Percentiles rank a stretch among this genome's conserved stretches.
Conservation (phyloP, 2,113 vertebrate species). For the Tricholaema leucomelas region DNA sequence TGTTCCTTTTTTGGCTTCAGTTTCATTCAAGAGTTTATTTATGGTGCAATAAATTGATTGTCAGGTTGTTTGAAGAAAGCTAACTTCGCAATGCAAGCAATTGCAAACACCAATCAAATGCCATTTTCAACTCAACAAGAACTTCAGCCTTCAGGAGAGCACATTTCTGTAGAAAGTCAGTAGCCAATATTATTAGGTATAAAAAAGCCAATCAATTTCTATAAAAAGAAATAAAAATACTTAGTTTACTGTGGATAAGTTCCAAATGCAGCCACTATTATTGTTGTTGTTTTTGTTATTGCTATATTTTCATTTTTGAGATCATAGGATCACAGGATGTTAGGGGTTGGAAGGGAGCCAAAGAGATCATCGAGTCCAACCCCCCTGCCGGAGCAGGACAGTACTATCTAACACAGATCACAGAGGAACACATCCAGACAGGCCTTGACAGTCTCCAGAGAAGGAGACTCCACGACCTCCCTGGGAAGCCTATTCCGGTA, state of each 20-base stretch:
- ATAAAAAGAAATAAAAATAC: neutral
- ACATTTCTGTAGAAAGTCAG: neutral
- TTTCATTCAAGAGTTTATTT: neutral
- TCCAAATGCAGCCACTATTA: neutral
- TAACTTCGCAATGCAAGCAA: neutral
- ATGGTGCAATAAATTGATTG: neutral
- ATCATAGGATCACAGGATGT: no score
- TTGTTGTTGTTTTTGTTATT: no score
- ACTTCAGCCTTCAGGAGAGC: neutral
- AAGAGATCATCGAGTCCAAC: no score
- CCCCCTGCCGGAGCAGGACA: no score
- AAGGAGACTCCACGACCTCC: no score
- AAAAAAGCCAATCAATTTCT: neutral
- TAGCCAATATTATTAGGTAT: neutral
- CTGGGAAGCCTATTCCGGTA: no score
- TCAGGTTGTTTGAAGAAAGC: neutral
- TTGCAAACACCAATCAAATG: neutral
- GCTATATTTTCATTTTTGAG: no score
- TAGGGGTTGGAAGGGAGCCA: no score
- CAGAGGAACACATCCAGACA: no score
- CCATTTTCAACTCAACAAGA: neutral
- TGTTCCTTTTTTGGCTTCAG: neutral
- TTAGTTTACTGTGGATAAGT: rapidly evolving
- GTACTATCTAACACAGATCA: no score
- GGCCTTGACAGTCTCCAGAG: no score